Evolutionary conservation across 2,888 invertebrate genomes (phyloP), one percentile per base, ranked within the genome.

Genomic region (Cistogaster globosa): DNA sequence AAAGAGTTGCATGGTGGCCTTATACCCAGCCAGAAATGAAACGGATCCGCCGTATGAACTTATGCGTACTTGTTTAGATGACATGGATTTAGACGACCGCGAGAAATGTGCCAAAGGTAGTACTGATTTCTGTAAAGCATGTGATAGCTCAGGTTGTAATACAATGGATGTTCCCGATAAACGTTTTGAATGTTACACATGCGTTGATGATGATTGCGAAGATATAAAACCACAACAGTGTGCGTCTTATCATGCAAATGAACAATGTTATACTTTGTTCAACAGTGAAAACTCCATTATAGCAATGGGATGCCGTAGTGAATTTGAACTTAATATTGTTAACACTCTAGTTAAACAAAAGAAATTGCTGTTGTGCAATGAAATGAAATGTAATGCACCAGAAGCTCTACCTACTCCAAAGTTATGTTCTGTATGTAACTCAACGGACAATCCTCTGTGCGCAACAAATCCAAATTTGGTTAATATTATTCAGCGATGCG

Each of bases 251-350:
- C 87, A 88, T 45, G 76, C 88, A 4, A 72, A 87, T 1, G 90
- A 92, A 53, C 88, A 91, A 53, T 92, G 92, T 76, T 91, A 89
- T 14, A 75, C 87, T 2, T 88, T 89, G 7, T 91, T 86, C 51
- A 88, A 90, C 5, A 78, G 84, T 0, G 65, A 78, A 11, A 87
- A 74, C 16, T 69, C 76, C 7, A 9, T 91, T 2, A 55, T 88
- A 5, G 82, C 69, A 6, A 89, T 90, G 90, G 92, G 92, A n/a
- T 92, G 92, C 53, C 89, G 88, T 58, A 92, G 92, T 71, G 90
- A 91, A 48, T 90, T 89, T 18, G 89, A 90, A 42, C 84, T 75
- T 1, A 85, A 87, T 36, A 87, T 87, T 7, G 63, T 89, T 26
- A 60, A 81, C 1, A 88, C 88, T 8, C 67, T 92, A 42, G 71